Conservation (phyloP, 2,888 invertebrate genomes). For the Nomada lathburiana region DNA sequence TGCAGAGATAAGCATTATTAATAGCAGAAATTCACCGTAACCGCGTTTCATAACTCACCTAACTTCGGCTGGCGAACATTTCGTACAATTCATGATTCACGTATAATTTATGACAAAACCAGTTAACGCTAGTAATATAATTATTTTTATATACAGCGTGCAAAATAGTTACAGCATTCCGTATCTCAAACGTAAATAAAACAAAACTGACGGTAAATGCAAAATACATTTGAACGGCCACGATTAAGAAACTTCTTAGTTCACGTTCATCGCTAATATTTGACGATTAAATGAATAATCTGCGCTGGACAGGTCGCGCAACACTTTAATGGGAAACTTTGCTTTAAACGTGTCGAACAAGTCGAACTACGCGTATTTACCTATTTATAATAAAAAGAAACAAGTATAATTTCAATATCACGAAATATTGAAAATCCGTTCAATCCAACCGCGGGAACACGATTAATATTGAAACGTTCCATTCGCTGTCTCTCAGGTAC, state of each 20-base stretch:
- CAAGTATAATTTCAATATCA: no score
- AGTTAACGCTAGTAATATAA: neutral
- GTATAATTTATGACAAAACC: neutral
- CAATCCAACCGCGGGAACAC: neutral
- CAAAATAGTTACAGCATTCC: no score
- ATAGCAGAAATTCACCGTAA: neutral
- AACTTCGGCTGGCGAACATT: neutral
- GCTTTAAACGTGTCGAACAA: neutral
- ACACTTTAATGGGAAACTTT: constrained; percentile 16
- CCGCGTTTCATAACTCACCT: neutral
- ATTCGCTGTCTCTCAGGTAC: neutral
- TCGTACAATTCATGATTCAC: neutral
- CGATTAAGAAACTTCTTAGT: no score
- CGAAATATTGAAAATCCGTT: no score
- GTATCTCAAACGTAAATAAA: neutral
- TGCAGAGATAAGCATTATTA: constrained; percentile 4
- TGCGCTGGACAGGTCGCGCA: neutral
- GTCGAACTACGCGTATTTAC: no score
- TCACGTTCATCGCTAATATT: no score
- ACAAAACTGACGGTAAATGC: neutral
- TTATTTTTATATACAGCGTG: neutral
- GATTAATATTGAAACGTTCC: neutral
- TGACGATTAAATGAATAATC: constrained; percentile 29
- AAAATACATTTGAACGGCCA: neutral
- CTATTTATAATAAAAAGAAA: no score